Evolutionary conservation across 2,888 invertebrate genomes (phyloP), one percentile per base, ranked within the genome.

Genomic region (Lamellibrachia satsuma): DNA sequence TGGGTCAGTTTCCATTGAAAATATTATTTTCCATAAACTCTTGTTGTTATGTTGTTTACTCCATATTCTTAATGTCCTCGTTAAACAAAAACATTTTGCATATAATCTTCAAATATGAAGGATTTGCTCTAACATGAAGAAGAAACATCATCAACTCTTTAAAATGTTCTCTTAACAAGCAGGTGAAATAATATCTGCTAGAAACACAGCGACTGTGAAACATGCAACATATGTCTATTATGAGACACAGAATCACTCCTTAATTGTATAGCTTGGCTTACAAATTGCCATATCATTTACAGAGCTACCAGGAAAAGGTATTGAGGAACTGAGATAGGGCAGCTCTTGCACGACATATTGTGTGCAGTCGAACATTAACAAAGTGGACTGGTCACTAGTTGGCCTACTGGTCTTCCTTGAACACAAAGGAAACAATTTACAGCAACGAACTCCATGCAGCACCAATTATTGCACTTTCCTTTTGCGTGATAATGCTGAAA

Each of bases 281-380:
- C 75, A 75, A 75, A 75, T 75, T 75, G 75, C 75, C 3, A n/a
- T 75, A 75, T 75, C 75, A 75, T 75, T 75, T 75, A 75, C 75
- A 6, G 75, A 15, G 22, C 75, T 75, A 75, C 75, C n/a, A 75
- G 75, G n/a, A 15, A 75, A 75, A 75, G 75, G 75, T 75, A 75
- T 15, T n/a, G 22, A 15, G 75, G 22, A 75, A 75, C 75, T 22
- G 75, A 75, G 75, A 75, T 4, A 3, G n/a, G 4, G 75, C 75
- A 22, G 2, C 3, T 11, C 75, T 22, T 22, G 75, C 75, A 75
- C 75, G 75, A 75, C 75, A 75, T 75, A 75, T 75, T n/a, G n/a
- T 75, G 75, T 75, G 75, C 75, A 75, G 22, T 75, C 75, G 22
- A 75, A 15, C 75, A 75, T 75, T 75, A 75, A 75, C 22, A 15